A percentile compares a stretch with the other conserved stretches of the same genome.
Evolutionary conservation across 1,140 invertebrate genomes (phyloP).

Genomic region (Apis laboriosa): DNA sequence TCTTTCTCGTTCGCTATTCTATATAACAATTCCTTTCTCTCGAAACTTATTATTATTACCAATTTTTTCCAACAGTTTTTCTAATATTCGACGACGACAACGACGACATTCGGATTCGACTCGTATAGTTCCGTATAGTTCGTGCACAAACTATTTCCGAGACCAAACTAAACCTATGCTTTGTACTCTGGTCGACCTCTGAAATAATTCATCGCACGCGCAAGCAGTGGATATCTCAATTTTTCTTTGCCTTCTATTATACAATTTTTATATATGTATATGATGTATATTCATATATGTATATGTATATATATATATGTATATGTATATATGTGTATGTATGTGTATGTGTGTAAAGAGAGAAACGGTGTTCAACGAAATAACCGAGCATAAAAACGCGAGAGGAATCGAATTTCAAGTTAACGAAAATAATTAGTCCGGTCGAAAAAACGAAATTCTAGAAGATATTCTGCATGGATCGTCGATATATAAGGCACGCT

Average conservation of each 20-base stretch:
- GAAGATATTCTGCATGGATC: constrained; percentile 15
- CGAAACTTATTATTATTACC: neutral
- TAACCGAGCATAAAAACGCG: neutral
- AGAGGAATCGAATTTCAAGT: neutral
- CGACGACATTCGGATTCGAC: constrained; percentile 26
- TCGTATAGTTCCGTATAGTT: constrained; percentile 10
- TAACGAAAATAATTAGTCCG: constrained; percentile 13
- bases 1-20: neutral
- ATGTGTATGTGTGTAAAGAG: neutral
- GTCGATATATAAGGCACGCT: constrained; percentile 49
- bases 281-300: constrained; percentile 24
- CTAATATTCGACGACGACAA: constrained; percentile 46
- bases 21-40: neutral
- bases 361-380: constrained; percentile 29
- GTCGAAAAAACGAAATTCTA: constrained; percentile 7
- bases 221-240: constrained; percentile 27
- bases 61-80: constrained; percentile 16
- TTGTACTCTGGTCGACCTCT: constrained; percentile 78
- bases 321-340: constrained; percentile 20
- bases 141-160: constrained; percentile 72
- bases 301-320: constrained; percentile 24
- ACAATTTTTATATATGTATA: constrained; percentile 17
- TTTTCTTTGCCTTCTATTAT: constrained; percentile 20
- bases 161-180: constrained; percentile 78
- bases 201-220: constrained; percentile 73